Conservation (phyloP, 2,888 invertebrate species). For the Caenorhabditis japonica region DNA sequence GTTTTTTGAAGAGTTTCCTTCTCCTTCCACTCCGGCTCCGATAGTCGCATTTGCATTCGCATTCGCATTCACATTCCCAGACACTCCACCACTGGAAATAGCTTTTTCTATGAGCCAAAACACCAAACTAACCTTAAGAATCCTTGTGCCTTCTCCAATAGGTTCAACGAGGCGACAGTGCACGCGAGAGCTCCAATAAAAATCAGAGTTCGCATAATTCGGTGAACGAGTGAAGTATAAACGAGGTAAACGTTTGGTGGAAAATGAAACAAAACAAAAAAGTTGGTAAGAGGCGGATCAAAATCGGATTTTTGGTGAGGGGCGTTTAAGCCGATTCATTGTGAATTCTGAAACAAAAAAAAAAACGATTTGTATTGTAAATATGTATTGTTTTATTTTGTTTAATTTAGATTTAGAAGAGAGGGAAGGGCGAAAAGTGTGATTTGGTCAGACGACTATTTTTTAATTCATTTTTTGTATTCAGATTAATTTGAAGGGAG, state of each 20-base stretch:
- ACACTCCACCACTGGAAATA: constrained; percentile 22
- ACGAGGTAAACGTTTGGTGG: constrained; percentile 17
- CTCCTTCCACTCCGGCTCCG: constrained; percentile 1
- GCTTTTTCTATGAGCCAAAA: neutral
- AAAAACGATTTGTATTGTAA: too few relatives aligned
- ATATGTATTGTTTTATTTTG: too few relatives aligned
- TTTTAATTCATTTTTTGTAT: too few relatives aligned
- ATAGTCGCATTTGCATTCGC: constrained; percentile 4
- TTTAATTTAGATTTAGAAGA: too few relatives aligned
- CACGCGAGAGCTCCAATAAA: constrained; percentile 20
- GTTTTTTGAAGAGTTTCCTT: neutral
- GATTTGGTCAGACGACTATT: constrained; percentile 28
- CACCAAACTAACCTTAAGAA: constrained; percentile 9
- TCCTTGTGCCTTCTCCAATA: constrained; percentile 34
- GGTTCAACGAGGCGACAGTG: constrained; percentile 18
- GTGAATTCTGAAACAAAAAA: too few relatives aligned
- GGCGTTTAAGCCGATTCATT: constrained; percentile 25
- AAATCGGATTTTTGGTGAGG: constrained; percentile 28
- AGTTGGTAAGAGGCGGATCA: constrained; percentile 6
- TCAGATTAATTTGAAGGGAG: too few relatives aligned
- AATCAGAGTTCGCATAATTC: constrained; percentile 22
- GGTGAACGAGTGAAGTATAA: constrained; percentile 12
- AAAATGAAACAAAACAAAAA: constrained; percentile 10
- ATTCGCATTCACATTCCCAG: too few relatives aligned
- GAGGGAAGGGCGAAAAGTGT: constrained; percentile 1